Base-by-base conservation (phyloP, 2,797 vertebrate species). In the Trichosurus vulpecula region DNA sequence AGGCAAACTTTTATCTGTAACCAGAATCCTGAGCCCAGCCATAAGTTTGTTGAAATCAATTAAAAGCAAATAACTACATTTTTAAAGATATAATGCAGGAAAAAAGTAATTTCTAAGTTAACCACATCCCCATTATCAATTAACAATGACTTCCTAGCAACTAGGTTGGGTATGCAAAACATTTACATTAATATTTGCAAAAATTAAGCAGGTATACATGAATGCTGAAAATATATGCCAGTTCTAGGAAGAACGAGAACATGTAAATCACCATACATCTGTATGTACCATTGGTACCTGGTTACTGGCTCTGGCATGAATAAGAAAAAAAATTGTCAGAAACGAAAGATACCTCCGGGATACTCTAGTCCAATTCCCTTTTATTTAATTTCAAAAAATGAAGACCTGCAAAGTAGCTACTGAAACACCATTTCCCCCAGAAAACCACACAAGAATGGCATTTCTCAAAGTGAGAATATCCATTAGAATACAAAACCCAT, bases 1-100 rank as follows among this genome's bases (percentile, higher is more conserved):
- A 95, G 92, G 94, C 92, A 94, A 93, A 94, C 30, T 90, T 54
- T 35, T 55, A 30, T 95, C 19, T 54, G 4, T 92, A 93, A 97
- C 56, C 57, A 47, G 6, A 47, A 74, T 27, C 35, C 6, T 25
- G 74, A 81, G 74, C 22, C 41, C 74, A 81, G n/a, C 74, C 27
- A 22, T 13, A 25, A 81, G 41, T 5, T 25, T 81, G 25, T 47
- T 47, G 3, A 47, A 41, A 22, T n/a, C 16, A 81, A 81, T 41
- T 25, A 81, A 81, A 81, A 81, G 19, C 30, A 81, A 81, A 66
- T 1, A n/a, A 66, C 19, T 74, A 74, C n/a, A 74, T 74, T 41
- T 25, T 2, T 25, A 47, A 27, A 41, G 16, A 41, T 3, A 61
- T 29, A 61, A 81, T 47, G 8, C 1, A 81, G 12, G 47, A 81